Base-by-base conservation (phyloP, 2,888 invertebrate species). In the Luperina testacea region DNA sequence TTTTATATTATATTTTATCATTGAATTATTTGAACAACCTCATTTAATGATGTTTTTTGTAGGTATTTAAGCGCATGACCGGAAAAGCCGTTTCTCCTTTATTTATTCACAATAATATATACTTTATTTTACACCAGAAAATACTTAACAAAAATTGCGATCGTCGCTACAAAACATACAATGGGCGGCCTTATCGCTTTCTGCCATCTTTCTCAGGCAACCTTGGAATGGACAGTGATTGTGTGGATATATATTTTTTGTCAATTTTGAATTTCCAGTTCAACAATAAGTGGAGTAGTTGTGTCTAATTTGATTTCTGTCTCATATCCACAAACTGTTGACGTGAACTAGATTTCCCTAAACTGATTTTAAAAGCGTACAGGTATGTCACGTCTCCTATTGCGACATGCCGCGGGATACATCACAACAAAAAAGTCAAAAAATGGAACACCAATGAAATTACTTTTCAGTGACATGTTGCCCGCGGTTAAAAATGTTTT, bases 401-500 rank as follows among this genome's bases (percentile, higher is more conserved):
- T 64, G 42, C 32, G 42, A 64, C 38, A 63, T 61, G 73, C 83
- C 45, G 32, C 53, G 45, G 63, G 59, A 59, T 27, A 27, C 59
- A 65, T 48, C 53, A 72, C 20, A 64, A 75, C 15, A 65, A 85
- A 75, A 78, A 11, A 45, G 0, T 57, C 45, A 38, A 1, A 53
- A 20, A 24, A 9, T 68, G 65, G 45, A 48, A 75, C 75, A 67
- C 51, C 68, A 83, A 86, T 77, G 63, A 77, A 83, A 86, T 85
- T 83, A 86, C 63, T 69, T 83, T 86, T 51, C 68, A 61, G 64
- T 77, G 51, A 77, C 76, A 77, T 83, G 74, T 69, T 75, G 61
- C 53, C 57, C 17, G 48, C 17, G 8, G 81, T 63, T 57, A 53
- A 71, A 59, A 75, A 72, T 63, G 38, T 79, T 74, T 78, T 48